Evolutionary conservation across 1,140 invertebrate genomes (phyloP), one percentile per base, ranked within the genome.

Genomic region (Drosophila tani): DNA sequence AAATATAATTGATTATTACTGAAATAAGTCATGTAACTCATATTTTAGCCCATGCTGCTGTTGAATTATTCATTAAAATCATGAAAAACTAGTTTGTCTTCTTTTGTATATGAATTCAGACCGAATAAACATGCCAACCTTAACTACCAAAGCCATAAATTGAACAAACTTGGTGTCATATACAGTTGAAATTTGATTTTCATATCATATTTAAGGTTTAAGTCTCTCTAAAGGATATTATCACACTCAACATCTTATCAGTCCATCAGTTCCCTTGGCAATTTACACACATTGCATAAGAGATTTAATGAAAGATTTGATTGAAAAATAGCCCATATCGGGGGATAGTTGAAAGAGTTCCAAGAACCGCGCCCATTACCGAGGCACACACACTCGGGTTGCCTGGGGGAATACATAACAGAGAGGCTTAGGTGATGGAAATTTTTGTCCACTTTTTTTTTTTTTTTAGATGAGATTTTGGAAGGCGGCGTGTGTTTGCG

Each of bases 401-500:
- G 56, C 70, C 46, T 51, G 41, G 19, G 59, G 40, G 70, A 75
- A 49, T 56, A 64, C 49, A 64, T 53, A 75, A 55, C 50, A 56
- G 68, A 51, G 32, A 51, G 32, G 70, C 71, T 75, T 75, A 75
- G 71, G 71, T 75, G 69, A 60, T 73, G 71, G 70, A 75, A 55
- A 53, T 53, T 40, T 53, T 43, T 74, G 32, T 46, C 19, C 49
- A 32, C 21, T 43, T 27, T 57, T 21, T 51, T 32, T n/a, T 46
- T 55, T 41, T n/a, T n/a, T n/a, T n/a, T 11, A 4, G 32, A 35
- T 11, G 32, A 35, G 9, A 35, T 58, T 53, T 11, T 56, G 49
- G 47, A 46, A 19, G 21, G 38, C 5, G 53, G 38, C 53, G 59
- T 32, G 63, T 76, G 53, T 76, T 76, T 76, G 62, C 62, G 17